Percentiles rank a stretch among this genome's conserved stretches.
These are phyloP conservation scores for Thrips palmi DNA, from an alignment of 1,140 invertebrate species.

Conservation along the genomic window DNA sequence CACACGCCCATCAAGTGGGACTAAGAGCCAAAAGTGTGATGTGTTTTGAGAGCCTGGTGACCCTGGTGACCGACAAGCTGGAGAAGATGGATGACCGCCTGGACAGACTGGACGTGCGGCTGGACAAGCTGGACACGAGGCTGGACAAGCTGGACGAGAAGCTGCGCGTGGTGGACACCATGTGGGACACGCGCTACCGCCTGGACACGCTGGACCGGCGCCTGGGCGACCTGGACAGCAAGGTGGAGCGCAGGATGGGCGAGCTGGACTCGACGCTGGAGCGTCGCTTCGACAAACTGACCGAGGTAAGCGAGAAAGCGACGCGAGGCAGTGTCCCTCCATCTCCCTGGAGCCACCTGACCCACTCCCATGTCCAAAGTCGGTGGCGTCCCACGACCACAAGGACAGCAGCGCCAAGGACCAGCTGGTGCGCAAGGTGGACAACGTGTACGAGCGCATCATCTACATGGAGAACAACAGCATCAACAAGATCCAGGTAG, in stretches of 20 bases:
- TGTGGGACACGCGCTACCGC: slow-evolving; percentile 5
- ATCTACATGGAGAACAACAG: too few relatives aligned
- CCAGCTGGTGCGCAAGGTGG: slow-evolving; percentile 22
- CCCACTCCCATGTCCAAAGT: too few relatives aligned
- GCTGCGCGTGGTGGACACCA: slow-evolving; percentile 1
- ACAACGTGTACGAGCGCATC: slow-evolving; percentile 24
- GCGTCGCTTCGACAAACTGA: slow-evolving; percentile 16
- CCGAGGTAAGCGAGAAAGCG: slow-evolving; percentile 16
- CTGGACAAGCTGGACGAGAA: slow-evolving; percentile 1
- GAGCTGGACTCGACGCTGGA: slow-evolving; percentile 17
- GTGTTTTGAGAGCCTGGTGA: too few relatives aligned
- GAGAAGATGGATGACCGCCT: too few relatives aligned
- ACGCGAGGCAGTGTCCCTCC: too few relatives aligned
- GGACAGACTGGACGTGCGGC: too few relatives aligned
- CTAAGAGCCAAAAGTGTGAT: too few relatives aligned
- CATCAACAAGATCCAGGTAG: too few relatives aligned
- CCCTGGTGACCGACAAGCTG: too few relatives aligned
- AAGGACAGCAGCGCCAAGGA: slow-evolving; percentile 24
- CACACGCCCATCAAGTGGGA: too few relatives aligned
- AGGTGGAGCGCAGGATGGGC: not conserved
- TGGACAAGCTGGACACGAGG: not conserved
- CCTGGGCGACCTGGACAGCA: slow-evolving; percentile 3
- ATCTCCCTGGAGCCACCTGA: too few relatives aligned
- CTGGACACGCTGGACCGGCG: slow-evolving; percentile 1
- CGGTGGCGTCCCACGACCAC: slow-evolving; percentile 23